A percentile compares a stretch with the other conserved stretches of the same genome.
These are phyloP conservation scores for Itoplectis maculator DNA, from an alignment of 2,888 invertebrate species.

Conservation along the genomic window DNA sequence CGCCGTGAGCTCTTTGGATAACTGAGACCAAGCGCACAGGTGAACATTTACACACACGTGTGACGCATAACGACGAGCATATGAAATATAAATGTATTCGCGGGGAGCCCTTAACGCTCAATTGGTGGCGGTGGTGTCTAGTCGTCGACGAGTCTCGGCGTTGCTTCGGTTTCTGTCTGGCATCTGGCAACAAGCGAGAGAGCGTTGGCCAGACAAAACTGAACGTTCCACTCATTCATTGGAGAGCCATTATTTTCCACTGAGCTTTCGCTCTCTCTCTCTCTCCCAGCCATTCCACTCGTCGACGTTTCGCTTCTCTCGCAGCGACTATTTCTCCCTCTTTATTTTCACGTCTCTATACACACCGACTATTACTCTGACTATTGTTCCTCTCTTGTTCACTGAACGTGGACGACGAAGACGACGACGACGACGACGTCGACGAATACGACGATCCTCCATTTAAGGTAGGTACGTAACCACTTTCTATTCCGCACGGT, in stretches of 20 bases:
- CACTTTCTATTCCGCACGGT: constrained; percentile 72
- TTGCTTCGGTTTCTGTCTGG: background rate
- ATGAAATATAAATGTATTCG: constrained; percentile 12
- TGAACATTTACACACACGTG: background rate
- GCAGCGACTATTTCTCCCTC: constrained; percentile 30
- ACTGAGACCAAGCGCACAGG: background rate
- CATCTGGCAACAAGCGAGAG: no score
- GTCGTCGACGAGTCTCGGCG: background rate
- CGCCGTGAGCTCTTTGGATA: background rate
- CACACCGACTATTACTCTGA: constrained; percentile 25
- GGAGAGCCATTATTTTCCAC: constrained; percentile 20
- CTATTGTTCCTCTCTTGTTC: constrained; percentile 41
- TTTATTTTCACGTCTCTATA: constrained; percentile 42
- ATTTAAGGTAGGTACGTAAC: constrained; percentile 70
- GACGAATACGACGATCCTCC: constrained; percentile 46
- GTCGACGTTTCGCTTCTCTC: background rate
- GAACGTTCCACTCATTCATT: background rate
- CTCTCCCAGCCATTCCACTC: constrained; percentile 26
- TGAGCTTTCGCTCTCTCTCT: background rate
- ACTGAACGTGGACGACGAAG: constrained; percentile 33
- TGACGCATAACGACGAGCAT: background rate
- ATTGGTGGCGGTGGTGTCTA: background rate
- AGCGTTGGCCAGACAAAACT: background rate
- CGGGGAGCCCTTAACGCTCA: background rate
- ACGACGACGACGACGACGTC: no score